Percentiles rank a stretch among this genome's conserved stretches.
phyloP scores from a whole-genome alignment of 2,113 vertebrate species.

The Oceanodroma tethys region DNA sequence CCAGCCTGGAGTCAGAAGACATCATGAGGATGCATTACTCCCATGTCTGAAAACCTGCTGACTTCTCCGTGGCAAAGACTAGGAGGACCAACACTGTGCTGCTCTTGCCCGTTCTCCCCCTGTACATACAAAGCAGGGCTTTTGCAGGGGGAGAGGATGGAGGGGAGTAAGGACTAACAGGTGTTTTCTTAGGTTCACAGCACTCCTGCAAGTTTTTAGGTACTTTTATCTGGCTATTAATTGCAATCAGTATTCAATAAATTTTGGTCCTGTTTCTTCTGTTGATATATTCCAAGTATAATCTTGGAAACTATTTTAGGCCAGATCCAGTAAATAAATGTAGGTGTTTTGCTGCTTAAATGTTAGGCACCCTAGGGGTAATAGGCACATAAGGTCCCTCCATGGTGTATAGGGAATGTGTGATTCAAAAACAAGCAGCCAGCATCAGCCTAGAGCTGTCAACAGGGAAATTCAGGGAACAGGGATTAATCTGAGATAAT shows the following conservation, averaged over 20 bases:
- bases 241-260: background rate
- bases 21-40: background rate
- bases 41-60: background rate
- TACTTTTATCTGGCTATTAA: background rate
- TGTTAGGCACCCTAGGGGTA: background rate
- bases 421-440: background rate
- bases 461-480: background rate
- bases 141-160: background rate
- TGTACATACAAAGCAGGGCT: background rate
- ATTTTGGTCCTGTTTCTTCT: background rate
- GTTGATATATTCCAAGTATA: background rate
- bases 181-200: background rate
- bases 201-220: background rate
- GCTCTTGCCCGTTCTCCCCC: background rate
- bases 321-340: background rate
- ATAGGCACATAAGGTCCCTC: background rate
- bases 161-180: background rate
- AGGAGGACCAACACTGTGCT: background rate
- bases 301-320: background rate
- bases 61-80: background rate
- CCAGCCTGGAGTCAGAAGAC: constrained; percentile 1
- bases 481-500: background rate
- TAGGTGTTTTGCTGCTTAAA: background rate
- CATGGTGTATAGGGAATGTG: background rate
- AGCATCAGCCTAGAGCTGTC: background rate